phyloP scores from a whole-genome alignment of 1,140 invertebrate genomes.

The Aricia agestis region DNA sequence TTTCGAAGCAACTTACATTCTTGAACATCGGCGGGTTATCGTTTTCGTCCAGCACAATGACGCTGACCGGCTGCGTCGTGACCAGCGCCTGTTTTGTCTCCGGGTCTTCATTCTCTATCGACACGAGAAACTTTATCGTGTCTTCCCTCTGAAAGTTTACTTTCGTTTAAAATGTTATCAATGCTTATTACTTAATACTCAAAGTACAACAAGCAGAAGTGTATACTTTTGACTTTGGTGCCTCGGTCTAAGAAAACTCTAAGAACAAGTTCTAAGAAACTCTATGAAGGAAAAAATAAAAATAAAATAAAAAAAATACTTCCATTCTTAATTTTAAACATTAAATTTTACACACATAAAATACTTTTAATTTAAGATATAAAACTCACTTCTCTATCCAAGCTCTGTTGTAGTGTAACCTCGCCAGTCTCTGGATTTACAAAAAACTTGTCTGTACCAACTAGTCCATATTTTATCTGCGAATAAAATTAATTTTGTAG shows the following conservation, averaged over 20 bases:
- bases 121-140: conserved; percentile 85
- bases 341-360: no score
- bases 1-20: conserved; percentile 77
- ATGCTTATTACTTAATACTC: no score
- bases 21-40: conserved; percentile 91
- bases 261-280: no score
- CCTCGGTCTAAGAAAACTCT: no score
- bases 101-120: conserved; percentile 85
- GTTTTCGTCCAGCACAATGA: conserved; percentile 92
- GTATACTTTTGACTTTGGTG: no score
- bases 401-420: conserved; percentile 84
- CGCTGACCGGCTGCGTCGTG: conserved; percentile 82
- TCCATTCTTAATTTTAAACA: no score
- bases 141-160: conserved; percentile 80
- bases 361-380: no score
- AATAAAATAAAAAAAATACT: no score
- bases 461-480: conserved; percentile 82
- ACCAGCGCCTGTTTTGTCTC: conserved; percentile 84
- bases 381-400: conserved; percentile 87
- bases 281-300: no score
- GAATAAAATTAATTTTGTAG: conserved; percentile 33
- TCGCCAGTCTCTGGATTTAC: conserved; percentile 87
- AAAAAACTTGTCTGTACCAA: conserved; percentile 87
- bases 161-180: not conserved
- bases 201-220: no score